Base-by-base conservation (phyloP, 1,140 invertebrate genomes). In the Odontomachus brunneus region DNA sequence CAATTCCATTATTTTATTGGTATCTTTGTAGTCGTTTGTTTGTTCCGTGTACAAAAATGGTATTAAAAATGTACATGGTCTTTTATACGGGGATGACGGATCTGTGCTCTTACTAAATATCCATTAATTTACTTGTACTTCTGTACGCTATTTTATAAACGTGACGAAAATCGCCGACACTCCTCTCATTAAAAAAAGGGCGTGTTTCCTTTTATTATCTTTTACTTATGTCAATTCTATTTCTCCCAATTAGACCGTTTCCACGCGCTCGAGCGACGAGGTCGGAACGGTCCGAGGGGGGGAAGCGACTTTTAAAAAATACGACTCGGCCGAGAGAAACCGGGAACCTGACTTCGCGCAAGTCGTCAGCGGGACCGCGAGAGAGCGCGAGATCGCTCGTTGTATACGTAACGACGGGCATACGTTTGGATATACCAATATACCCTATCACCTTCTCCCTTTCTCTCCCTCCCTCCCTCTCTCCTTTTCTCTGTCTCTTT, bases 341-440 rank as follows among this genome's bases (percentile, higher is more conserved):
- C n/a, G 22, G 44, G 48, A 19, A 24, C 12, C 22, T 12, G 29
- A 78, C 12, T 44, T 75, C 15, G n/a, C 63, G 72, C 17, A 75
- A 14, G n/a, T 74, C 49, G 57, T 62, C 38, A 38, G 74, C 62
- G 33, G 14, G 60, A 72, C 33, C n/a, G 19, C 26, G 69, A 22
- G 67, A 49, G 22, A 59, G 38, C 14, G 49, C 62, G 65, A 80
- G 65, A 69, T 59, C 67, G 44, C 53, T 81, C 38, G 38, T 59
- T 74, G 15, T 62, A 51, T 49, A 72, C 19, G 44, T 74, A 82
- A 74, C 69, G 69, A 82, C 26, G 55, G 59, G 60, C 67, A 81
- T 60, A 49, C 44, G 22, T 82, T 82, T 26, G 51, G 33, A 19
- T 80, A 60, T 80, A 78, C 19, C 82, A 67, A 83, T 69, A 78